Base-by-base conservation (phyloP, 2,888 invertebrate species). In the Meloe dianella region DNA sequence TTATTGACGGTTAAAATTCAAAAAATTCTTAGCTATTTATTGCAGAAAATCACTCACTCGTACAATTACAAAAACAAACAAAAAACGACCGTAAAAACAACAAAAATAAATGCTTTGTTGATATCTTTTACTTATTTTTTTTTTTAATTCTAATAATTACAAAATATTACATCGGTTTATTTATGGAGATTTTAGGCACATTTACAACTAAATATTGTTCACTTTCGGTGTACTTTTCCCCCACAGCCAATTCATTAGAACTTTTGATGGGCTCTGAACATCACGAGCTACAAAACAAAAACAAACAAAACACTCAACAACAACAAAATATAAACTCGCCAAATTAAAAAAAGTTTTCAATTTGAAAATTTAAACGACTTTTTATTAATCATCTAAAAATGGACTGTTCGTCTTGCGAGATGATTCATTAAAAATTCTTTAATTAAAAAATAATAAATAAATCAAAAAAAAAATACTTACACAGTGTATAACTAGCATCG, bases 201-300 rank as follows among this genome's bases (percentile, higher is more conserved):
- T 60, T 66, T 58, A 35, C 14, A 35, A 66, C 71, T 79, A 83
- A 72, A 82, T 78, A 70, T 84, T 81, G 69, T 83, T 82, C 66
- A 88, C 87, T 85, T 88, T 89, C n/a, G 89, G 89, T 30, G 89
- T 89, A 77, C 90, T 91, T 80, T 89, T 91, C 70, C 93, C 93
- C 88, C 92, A 90, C 67, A 93, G 85, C 93, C 93, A 93, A 84
- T 93, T 92, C 71, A 93, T 84, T 60, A 94, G 87, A 69, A 92
- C 91, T 72, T 91, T 92, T 66, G 93, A 90, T 30, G 93, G 91
- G 80, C 92, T 92, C 82, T 93, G 92, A 60, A 90, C 89, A 79
- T 92, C 90, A 78, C 92, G 91, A 75, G 92, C 93, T 93, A 66
- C 77, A 76, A 22, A 9, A 47, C 41, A 47, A 20, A 8, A 62